Percentiles rank a stretch among this genome's conserved stretches.
Evolutionary conservation across 2,797 vertebrate species (phyloP).

Genomic region (Lacerta agilis): DNA sequence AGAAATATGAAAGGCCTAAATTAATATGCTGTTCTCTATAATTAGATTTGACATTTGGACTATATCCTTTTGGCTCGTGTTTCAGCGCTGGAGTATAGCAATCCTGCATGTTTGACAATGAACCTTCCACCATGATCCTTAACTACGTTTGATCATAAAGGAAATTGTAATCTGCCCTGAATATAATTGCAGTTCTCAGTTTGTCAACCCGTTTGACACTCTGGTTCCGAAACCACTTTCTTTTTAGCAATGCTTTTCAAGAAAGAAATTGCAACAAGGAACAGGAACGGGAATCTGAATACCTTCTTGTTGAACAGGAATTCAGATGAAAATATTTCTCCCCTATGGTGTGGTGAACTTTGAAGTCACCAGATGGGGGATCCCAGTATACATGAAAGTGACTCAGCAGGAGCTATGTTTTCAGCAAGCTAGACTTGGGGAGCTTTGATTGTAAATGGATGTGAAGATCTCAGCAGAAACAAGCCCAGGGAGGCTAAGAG

Average conservation of each 20-base stretch:
- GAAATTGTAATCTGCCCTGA: not conserved
- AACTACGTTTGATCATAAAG: not conserved
- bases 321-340: not conserved
- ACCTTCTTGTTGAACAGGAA: not conserved
- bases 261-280: not conserved
- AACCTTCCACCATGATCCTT: not conserved
- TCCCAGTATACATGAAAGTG: not conserved
- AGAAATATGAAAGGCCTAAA: conserved; percentile 7
- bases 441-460: not conserved
- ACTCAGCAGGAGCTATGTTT: not conserved
- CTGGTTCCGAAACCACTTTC: not conserved
- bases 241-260: conserved; percentile 20
- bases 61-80: not conserved
- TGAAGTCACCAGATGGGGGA: not conserved
- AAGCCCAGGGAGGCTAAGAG: not conserved
- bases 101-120: conserved; percentile 13
- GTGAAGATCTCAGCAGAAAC: not conserved
- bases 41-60: conserved; percentile 3
- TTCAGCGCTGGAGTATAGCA: not conserved
- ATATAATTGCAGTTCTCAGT: conserved; percentile 12
- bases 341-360: not conserved
- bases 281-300: not conserved
- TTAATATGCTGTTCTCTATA: not conserved
- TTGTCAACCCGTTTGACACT: not conserved
- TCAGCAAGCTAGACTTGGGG: not conserved